A percentile compares a stretch with the other conserved stretches of the same genome.
phyloP scores from a whole-genome alignment of 30 jellyfish, hydroid and myxozoan species.

The Hydractinia symbiolongicarpus region DNA sequence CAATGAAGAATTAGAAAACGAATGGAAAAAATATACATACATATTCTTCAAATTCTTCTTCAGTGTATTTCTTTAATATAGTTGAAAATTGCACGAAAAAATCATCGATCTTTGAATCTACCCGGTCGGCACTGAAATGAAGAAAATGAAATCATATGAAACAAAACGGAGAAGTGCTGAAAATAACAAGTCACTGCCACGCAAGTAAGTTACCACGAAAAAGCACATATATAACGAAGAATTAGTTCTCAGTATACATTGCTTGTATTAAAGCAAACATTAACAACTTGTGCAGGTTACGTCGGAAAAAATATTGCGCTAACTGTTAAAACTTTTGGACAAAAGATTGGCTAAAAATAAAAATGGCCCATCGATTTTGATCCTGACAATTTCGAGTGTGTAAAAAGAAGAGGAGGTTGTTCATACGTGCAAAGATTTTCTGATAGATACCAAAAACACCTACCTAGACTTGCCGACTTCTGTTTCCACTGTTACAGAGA shows the following conservation, averaged over 20 bases:
- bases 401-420: neutral
- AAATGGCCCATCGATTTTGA: neutral
- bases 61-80: neutral
- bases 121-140: neutral
- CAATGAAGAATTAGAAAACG: neutral
- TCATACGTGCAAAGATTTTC: neutral
- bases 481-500: neutral
- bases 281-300: too few relatives aligned
- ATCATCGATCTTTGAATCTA: constrained; percentile 12
- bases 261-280: too few relatives aligned
- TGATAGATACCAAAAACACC: neutral
- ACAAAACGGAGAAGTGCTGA: neutral
- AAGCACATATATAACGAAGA: neutral
- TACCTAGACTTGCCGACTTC: neutral
- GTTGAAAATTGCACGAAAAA: neutral
- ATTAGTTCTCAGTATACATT: neutral
- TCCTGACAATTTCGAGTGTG: neutral
- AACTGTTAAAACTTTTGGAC: too few relatives aligned
- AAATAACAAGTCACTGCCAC: neutral
- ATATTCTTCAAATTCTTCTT: neutral
- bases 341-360: too few relatives aligned
- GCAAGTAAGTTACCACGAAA: neutral
- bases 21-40: neutral
- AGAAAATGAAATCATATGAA: neutral
- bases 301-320: too few relatives aligned